These are phyloP conservation scores for Aspidiotus destructor DNA, from an alignment of 2,888 invertebrate genomes.

Conservation along the genomic window DNA sequence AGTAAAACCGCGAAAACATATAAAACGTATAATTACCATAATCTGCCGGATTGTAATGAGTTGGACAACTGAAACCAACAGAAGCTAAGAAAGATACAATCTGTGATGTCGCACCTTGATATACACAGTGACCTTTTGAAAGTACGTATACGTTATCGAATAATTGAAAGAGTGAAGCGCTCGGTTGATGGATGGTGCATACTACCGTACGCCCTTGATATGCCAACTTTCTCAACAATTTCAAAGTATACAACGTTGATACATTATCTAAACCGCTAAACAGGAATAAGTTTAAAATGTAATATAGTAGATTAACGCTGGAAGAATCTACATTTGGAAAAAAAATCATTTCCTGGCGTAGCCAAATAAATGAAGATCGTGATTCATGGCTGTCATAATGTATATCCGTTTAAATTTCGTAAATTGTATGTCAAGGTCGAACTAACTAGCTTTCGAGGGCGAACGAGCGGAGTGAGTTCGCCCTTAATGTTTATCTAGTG, in stretches of 20 bases:
- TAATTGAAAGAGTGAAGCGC: slow-evolving; percentile 54
- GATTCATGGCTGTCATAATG: too few species aligned
- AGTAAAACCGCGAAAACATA: too few species aligned
- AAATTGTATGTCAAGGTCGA: too few species aligned
- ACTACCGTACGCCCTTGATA: slow-evolving; percentile 57
- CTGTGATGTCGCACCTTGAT: slow-evolving; percentile 53
- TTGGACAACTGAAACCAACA: slow-evolving; percentile 52
- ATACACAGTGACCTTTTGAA: slow-evolving; percentile 55
- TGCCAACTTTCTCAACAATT: slow-evolving; percentile 50
- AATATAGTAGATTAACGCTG: too few species aligned
- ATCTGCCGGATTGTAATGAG: slow-evolving; percentile 60
- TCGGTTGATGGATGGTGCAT: slow-evolving; percentile 60
- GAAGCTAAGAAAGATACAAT: slow-evolving; percentile 52
- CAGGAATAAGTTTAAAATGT: neutral
- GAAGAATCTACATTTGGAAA: too few species aligned
- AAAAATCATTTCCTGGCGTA: too few species aligned
- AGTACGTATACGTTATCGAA: slow-evolving; percentile 59
- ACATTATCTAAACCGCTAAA: slow-evolving; percentile 57
- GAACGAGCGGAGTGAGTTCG: too few species aligned
- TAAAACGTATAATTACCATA: slow-evolving; percentile 48
- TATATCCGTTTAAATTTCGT: too few species aligned
- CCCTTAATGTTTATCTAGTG: too few species aligned
- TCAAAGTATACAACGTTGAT: slow-evolving; percentile 53
- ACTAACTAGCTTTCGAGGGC: too few species aligned
- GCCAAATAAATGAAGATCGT: too few species aligned